phyloP scores from a whole-genome alignment of 2,797 vertebrate genomes.

The Macroramphosus scolopax region DNA sequence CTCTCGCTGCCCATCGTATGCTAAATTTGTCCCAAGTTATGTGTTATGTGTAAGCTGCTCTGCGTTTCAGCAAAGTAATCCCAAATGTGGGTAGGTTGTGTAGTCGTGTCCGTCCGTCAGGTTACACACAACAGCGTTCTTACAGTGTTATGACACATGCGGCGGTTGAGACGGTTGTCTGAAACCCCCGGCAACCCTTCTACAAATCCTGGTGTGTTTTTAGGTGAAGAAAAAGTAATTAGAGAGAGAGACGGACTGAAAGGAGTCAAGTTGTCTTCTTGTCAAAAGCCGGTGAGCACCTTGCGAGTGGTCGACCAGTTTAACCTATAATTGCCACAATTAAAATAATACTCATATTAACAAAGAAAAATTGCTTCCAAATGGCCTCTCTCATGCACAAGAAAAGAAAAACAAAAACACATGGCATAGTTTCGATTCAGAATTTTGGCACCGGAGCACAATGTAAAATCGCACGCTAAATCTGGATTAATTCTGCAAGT shows the following conservation, averaged over 20 bases:
- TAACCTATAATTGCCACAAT: constrained; percentile 83
- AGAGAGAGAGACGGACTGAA: constrained; percentile 36
- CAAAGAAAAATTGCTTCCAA: constrained; percentile 83
- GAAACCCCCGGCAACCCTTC: too few relatives aligned
- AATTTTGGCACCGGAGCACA: constrained; percentile 53
- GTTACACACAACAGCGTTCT: background rate
- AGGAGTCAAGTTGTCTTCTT: constrained; percentile 57
- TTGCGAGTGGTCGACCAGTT: constrained; percentile 75
- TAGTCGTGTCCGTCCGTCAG: constrained; percentile 4
- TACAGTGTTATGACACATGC: constrained; percentile 7
- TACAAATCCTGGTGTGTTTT: constrained; percentile 1
- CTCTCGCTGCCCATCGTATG: constrained; percentile 29
- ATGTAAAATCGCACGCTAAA: constrained; percentile 63
- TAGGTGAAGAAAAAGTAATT: constrained; percentile 12
- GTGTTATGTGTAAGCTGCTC: constrained; percentile 14
- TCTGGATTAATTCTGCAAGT: constrained; percentile 50
- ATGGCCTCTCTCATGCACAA: constrained; percentile 68
- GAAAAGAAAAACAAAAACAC: constrained; percentile 69
- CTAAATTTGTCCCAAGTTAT: constrained; percentile 42
- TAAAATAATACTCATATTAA: constrained; percentile 84
- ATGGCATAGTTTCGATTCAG: constrained; percentile 55
- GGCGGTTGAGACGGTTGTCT: constrained; percentile 1
- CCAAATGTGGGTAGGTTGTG: constrained; percentile 5
- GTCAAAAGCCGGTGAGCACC: constrained; percentile 68
- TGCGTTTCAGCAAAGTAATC: constrained; percentile 12